Evolutionary conservation across 2,113 vertebrate genomes (phyloP).

Genomic region (Campylomormyrus numenius): DNA sequence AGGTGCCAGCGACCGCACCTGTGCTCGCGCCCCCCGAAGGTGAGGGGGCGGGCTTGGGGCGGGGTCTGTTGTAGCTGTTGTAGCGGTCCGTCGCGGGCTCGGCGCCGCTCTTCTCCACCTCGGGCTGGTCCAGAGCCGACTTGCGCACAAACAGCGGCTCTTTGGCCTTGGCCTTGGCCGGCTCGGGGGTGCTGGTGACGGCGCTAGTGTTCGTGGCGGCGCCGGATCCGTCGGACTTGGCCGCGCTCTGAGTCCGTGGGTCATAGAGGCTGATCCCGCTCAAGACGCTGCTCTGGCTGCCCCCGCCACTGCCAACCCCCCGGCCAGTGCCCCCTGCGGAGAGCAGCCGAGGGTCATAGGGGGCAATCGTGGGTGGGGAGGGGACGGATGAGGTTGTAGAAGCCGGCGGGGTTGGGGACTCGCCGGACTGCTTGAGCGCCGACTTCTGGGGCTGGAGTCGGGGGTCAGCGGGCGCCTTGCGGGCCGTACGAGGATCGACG

Average conservation of each 20-base stretch:
- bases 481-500: constrained; percentile 68
- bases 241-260: constrained; percentile 69
- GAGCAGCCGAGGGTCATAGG: constrained; percentile 79
- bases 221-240: constrained; percentile 42
- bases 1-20: constrained; percentile 27
- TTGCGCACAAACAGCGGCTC: constrained; percentile 80
- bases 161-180: constrained; percentile 61
- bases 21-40: constrained; percentile 38
- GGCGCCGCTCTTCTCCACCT: constrained; percentile 53
- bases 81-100: constrained; percentile 71
- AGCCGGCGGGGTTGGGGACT: constrained; percentile 36
- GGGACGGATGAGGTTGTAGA: constrained; percentile 28
- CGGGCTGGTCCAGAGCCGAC: constrained; percentile 78
- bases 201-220: constrained; percentile 3
- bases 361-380: constrained; percentile 57
- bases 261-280: constrained; percentile 86
- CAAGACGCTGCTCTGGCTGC: constrained; percentile 73
- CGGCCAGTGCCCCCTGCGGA: constrained; percentile 62
- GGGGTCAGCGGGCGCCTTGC: constrained; percentile 69
- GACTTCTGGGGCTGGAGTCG: constrained; percentile 68
- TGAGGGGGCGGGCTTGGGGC: constrained; percentile 64
- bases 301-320: constrained; percentile 46
- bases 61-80: constrained; percentile 87
- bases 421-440: constrained; percentile 47
- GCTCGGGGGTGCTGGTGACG: constrained; percentile 47